phyloP scores from a whole-genome alignment of 92 coral and sea anemone species.

The Galaxea fascicularis region DNA sequence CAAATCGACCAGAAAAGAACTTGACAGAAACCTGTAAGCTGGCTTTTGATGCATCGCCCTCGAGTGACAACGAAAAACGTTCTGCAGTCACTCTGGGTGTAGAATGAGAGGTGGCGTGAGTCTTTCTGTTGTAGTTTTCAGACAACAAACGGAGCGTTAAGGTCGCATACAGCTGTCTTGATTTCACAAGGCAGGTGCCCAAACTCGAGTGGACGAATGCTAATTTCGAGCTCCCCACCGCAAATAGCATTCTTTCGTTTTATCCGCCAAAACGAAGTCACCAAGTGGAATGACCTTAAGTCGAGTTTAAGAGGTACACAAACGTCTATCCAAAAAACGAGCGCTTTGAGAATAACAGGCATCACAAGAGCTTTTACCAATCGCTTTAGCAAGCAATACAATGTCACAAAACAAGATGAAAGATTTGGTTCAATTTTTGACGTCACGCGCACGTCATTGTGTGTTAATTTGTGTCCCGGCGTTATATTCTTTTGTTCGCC shows the following conservation, averaged over 20 bases:
- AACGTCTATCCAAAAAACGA: neutral
- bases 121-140: neutral
- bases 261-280: constrained; percentile 19
- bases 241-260: constrained; percentile 13
- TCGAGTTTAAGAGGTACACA: constrained; percentile 18
- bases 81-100: neutral
- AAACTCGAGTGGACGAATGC: constrained; percentile 24
- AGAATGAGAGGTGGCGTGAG: neutral
- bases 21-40: no score
- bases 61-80: neutral
- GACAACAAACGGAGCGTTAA: neutral
- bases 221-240: neutral
- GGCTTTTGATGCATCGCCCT: no score
- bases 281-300: constrained; percentile 18
- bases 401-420: neutral
- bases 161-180: constrained; percentile 34
- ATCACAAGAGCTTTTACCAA: neutral
- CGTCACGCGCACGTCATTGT: constrained; percentile 51
- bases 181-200: constrained; percentile 35
- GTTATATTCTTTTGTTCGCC: constrained; percentile 46
- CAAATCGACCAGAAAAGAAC: no score
- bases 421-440: constrained; percentile 33
- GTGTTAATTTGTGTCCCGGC: constrained; percentile 2
- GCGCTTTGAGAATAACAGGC: neutral
- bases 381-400: neutral